Conservation (phyloP, 1,140 invertebrate species). For the Conus betulinus region DNA sequence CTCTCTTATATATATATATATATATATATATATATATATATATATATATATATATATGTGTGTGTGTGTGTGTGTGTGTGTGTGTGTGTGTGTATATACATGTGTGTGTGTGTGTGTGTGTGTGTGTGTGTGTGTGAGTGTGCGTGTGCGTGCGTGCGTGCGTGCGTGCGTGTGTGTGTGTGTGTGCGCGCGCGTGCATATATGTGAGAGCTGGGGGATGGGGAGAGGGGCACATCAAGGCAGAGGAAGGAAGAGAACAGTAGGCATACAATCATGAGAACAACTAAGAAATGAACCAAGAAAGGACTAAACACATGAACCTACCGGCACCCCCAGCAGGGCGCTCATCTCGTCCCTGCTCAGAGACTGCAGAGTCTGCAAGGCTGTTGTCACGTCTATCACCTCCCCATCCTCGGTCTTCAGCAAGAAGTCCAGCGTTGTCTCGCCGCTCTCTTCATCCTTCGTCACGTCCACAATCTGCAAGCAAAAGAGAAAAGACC, state of each 20-base stretch:
- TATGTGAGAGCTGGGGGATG: background rate
- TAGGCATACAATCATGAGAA: background rate
- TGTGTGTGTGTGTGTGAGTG: background rate
- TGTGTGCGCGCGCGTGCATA: background rate
- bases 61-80: too few relatives aligned
- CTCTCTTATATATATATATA: too few relatives aligned
- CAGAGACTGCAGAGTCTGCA: background rate
- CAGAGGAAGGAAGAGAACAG: too few relatives aligned
- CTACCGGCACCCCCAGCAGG: background rate
- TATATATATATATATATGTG: too few relatives aligned
- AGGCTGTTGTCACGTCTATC: background rate
- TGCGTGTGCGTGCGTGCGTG: background rate
- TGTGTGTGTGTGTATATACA: too few relatives aligned
- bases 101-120: background rate
- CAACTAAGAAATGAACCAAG: too few relatives aligned
- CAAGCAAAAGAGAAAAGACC: background rate
- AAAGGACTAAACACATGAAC: too few relatives aligned
- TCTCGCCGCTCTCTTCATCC: background rate
- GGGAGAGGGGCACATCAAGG: background rate
- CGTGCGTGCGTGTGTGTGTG: background rate
- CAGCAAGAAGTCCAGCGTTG: constrained; percentile 12
- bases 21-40: too few relatives aligned
- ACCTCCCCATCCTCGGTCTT: background rate
- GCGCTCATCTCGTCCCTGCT: background rate
- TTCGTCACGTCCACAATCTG: background rate